Evolutionary conservation across 1,140 invertebrate genomes (phyloP).

Genomic region (Drosophila tristis): DNA sequence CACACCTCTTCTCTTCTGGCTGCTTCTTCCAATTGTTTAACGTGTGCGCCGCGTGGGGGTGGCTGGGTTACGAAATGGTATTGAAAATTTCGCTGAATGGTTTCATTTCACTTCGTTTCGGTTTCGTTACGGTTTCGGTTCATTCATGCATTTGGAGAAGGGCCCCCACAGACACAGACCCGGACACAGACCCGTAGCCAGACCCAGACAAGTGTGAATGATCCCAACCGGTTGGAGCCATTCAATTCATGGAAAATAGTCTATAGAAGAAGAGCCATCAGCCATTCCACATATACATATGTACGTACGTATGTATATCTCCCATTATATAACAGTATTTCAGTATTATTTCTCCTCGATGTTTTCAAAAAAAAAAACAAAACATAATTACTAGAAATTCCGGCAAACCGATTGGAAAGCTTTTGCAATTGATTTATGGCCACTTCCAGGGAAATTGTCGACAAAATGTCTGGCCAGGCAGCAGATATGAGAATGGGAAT

Average conservation of each 20-base stretch:
- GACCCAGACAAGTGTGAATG: constrained; percentile 33
- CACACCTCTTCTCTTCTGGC: constrained; percentile 21
- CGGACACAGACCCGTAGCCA: too few species aligned
- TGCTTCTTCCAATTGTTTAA: constrained; percentile 31
- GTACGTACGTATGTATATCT: not conserved
- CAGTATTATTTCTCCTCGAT: constrained; percentile 24
- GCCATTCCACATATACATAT: too few species aligned
- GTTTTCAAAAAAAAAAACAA: constrained; percentile 33
- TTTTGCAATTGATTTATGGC: constrained; percentile 75
- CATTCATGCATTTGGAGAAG: constrained; percentile 58
- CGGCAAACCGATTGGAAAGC: constrained; percentile 63
- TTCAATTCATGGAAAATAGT: constrained; percentile 65
- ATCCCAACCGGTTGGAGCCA: constrained; percentile 22
- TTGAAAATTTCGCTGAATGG: constrained; percentile 62
- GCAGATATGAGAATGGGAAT: constrained; percentile 10
- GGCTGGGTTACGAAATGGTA: constrained; percentile 54
- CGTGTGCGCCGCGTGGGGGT: constrained; percentile 14
- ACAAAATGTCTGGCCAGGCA: constrained; percentile 78
- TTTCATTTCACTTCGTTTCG: not conserved
- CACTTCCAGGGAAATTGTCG: constrained; percentile 82
- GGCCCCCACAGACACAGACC: not conserved
- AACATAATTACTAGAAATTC: constrained; percentile 62
- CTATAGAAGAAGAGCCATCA: constrained; percentile 27
- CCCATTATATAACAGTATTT: constrained; percentile 45
- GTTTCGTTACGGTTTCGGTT: constrained; percentile 14